Evolutionary conservation across 2,113 vertebrate species (phyloP), one percentile per base, ranked within the genome.

Genomic region (Pygathrix nemaeus): DNA sequence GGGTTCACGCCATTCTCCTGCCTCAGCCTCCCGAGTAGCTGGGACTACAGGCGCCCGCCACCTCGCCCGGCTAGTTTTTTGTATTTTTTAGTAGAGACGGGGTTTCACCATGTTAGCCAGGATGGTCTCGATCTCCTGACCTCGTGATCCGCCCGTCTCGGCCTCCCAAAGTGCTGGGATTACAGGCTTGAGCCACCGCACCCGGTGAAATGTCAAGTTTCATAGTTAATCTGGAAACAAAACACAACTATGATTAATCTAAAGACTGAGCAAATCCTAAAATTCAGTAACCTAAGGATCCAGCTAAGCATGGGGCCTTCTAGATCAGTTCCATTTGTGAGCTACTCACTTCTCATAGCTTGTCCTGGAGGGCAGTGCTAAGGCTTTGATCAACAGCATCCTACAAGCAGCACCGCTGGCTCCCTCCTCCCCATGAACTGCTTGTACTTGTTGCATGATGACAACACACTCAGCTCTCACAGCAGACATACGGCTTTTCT

Each of bases 401-500:
- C 38, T 48, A 57, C 14, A 68, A 35, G 55, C 20, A 79, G 70
- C 38, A 40, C 93, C 35, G 66, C 48, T 68, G 94, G 40, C 30
- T 64, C 38, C 64, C 11, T 38, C 76, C 27, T 83, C 23, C 48
- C 9, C 55, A 11, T 30, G 80, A 57, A 90, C n/a, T n/a, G 45
- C 75, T 87, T 78, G 78, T 61, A 80, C 83, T 93, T 84, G 70
- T 55, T 85, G 90, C n/a, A 12, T 38, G 76, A 88, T 50, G 90
- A 86, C 57, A 93, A 78, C 85, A 97, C 25, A 93, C 25, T 68
- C 79, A 80, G 82, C 80, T 88, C 91, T 72, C 16, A 93, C 79
- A 88, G 97, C 92, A 97, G 76, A 38, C 76, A 59, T 52, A 6
- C 2, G 21, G 9, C 17, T 94, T 90, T 50, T 76, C 93, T 90